Evolutionary conservation across 2,888 invertebrate genomes (phyloP), one percentile per base, ranked within the genome.

Genomic region (Melinaea menophilus): DNA sequence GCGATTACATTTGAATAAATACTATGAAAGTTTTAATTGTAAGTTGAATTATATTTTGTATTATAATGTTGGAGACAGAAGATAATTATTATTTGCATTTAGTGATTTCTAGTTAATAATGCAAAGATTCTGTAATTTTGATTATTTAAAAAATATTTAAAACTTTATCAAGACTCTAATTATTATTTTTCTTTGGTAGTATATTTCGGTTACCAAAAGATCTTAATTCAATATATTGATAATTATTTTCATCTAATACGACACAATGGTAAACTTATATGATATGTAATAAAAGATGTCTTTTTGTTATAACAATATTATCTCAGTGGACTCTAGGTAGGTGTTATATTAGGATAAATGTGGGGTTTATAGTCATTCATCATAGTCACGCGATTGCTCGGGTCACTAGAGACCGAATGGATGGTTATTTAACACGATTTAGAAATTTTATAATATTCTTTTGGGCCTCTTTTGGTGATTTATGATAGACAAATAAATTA

Each of bases 11-110:
- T 33, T 13, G 56, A 12, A 55, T 48, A 31, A 55, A 41, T n/a
- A 47, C 60, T 31, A 48, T 51, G 34, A 57, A 64, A 61, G 58
- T 62, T 64, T 67, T 62, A 62, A 67, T 62, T 58, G 58, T 60
- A 62, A 55, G 34, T 58, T 60, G 55, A 46, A 22, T 48, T 13
- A 51, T 57, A 62, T 51, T 58, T 64, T 56, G 55, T 37, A 62
- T 13, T 41, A 54, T 57, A 48, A 67, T 62, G 62, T 64, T 47
- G 45, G 45, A 45, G 56, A 61, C 31, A 12, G 37, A 46, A 31
- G 33, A 9, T 5, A 51, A 59, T 13, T 48, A 5, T 41, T 9
- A 41, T 41, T 41, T 7, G 9, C 11, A 5, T 41, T 9, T 41
- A 3, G 41, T 41, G 41, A 37, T 37, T 7, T 41, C 41, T 41